Conservation (phyloP, 2,888 invertebrate species). For the Euproctis similis region DNA sequence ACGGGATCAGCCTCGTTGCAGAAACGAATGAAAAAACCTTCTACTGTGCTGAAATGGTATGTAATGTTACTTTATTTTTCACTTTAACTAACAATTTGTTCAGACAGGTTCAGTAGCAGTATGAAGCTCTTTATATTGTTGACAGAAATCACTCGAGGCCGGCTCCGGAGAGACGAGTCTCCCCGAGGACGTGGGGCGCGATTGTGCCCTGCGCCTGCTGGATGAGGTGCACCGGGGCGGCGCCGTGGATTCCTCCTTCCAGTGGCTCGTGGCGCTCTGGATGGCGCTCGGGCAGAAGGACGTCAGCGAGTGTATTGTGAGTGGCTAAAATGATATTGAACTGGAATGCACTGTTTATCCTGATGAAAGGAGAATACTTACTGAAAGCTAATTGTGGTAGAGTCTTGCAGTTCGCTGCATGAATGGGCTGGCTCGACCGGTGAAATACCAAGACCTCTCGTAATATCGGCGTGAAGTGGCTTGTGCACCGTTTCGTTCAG, state of each 20-base stretch:
- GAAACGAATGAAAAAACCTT: conserved; percentile 92
- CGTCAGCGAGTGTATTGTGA: conserved; percentile 84
- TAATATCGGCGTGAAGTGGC: no score
- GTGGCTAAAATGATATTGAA: no score
- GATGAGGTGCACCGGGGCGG: conserved; percentile 96
- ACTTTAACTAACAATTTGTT: no score
- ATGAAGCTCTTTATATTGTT: background rate
- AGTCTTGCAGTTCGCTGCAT: no score
- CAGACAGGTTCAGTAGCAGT: no score
- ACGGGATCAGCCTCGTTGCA: conserved; percentile 91
- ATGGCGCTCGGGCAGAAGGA: conserved; percentile 97
- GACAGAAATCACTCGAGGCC: conserved; percentile 55
- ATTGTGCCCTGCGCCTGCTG: conserved; percentile 86
- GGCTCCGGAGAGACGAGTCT: conserved; percentile 78
- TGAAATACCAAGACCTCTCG: no score
- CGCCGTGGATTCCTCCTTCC: conserved; percentile 90
- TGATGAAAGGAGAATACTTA: no score
- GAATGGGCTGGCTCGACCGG: no score
- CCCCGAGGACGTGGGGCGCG: conserved; percentile 93
- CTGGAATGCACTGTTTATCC: no score
- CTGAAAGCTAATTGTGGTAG: no score
- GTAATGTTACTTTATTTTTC: conserved; percentile 12
- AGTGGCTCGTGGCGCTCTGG: conserved; percentile 89
- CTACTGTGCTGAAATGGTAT: conserved; percentile 79
- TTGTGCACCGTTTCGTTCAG: no score